A percentile compares a stretch with the other conserved stretches of the same genome.
Evolutionary conservation across 1,140 invertebrate species (phyloP).

Genomic region (Melitaea cinxia): DNA sequence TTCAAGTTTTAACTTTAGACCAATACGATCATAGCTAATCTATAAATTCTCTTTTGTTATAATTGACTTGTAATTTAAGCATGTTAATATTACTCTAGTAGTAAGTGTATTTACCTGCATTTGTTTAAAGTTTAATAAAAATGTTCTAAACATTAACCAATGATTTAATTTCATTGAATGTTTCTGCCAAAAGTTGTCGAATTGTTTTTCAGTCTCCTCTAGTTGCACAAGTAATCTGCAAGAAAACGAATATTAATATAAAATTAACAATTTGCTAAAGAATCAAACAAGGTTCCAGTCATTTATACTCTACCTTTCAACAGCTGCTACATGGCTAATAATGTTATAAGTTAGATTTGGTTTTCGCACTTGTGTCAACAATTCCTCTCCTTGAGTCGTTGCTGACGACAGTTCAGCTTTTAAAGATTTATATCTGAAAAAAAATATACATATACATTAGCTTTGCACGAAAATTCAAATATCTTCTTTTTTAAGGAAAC

Average conservation of each 20-base stretch:
- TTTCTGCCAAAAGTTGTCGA: slow-evolving; percentile 96
- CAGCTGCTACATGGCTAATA: slow-evolving; percentile 94
- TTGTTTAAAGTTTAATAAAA: slow-evolving; percentile 83
- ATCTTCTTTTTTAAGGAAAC: too few species aligned
- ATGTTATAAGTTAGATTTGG: slow-evolving; percentile 85
- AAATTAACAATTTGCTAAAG: background rate
- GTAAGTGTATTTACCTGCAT: slow-evolving; percentile 69
- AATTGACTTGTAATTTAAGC: too few species aligned
- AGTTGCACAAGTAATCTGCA: slow-evolving; percentile 94
- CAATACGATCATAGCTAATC: slow-evolving; percentile 44
- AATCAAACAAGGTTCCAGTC: too few species aligned
- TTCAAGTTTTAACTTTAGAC: slow-evolving; percentile 66
- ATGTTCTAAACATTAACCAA: slow-evolving; percentile 93
- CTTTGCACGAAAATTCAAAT: too few species aligned
- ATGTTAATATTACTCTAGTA: slow-evolving; percentile 18
- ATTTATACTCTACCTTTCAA: slow-evolving; percentile 88
- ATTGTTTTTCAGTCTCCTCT: slow-evolving; percentile 96
- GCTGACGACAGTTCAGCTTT: slow-evolving; percentile 91
- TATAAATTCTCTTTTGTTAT: too few species aligned
- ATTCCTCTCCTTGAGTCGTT: slow-evolving; percentile 91
- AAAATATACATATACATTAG: too few species aligned
- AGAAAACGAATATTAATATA: slow-evolving; percentile 28
- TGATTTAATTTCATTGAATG: slow-evolving; percentile 94
- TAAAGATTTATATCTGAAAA: slow-evolving; percentile 73
- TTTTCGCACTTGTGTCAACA: slow-evolving; percentile 86